phyloP scores from a whole-genome alignment of 2,113 vertebrate species.

The Vireo altiloquus region DNA sequence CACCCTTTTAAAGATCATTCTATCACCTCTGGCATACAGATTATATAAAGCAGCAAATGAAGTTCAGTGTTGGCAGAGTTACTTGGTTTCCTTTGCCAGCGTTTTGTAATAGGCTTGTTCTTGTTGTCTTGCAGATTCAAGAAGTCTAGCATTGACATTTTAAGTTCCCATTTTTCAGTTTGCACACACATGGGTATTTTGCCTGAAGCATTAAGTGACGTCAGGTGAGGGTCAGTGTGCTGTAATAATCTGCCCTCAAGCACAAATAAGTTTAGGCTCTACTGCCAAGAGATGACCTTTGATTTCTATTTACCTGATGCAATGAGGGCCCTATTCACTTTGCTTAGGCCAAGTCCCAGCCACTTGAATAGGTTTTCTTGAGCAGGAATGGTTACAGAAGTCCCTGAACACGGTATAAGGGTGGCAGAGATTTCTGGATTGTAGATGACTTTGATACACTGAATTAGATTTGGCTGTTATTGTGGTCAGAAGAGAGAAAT shows the following conservation, averaged over 20 bases:
- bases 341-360: not conserved
- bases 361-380: not conserved
- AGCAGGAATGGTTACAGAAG: not conserved
- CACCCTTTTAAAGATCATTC: not conserved
- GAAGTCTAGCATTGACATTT: not conserved
- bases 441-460: not conserved
- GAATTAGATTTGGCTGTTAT: not conserved
- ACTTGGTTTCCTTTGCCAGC: not conserved
- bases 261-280: not conserved
- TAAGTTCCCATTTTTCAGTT: not conserved
- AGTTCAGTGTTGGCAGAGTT: not conserved
- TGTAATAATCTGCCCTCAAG: not conserved
- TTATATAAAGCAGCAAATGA: not conserved
- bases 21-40: not conserved
- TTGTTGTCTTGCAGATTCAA: not conserved
- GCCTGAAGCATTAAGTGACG: not conserved
- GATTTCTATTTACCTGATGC: constrained; percentile 12
- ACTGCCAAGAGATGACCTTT: constrained; percentile 37
- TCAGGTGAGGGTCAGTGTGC: constrained; percentile 24
- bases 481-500: not conserved
- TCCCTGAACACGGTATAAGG: not conserved
- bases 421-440: not conserved
- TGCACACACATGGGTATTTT: not conserved
- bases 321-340: not conserved
- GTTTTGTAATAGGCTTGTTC: not conserved